phyloP scores from a whole-genome alignment of 2,797 vertebrate genomes.

The Siniperca obscura region DNA sequence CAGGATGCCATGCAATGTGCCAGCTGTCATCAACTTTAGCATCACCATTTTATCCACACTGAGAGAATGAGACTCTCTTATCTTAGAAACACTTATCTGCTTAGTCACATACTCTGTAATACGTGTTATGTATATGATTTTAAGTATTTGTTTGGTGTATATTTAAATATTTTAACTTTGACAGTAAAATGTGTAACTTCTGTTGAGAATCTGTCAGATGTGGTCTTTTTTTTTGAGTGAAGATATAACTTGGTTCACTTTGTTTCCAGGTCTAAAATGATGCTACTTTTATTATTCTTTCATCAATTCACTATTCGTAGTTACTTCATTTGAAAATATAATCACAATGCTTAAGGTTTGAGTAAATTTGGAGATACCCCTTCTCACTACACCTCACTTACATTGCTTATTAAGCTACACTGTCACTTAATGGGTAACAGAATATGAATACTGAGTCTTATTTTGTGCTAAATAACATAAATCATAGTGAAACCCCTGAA shows the following conservation, averaged over 20 bases:
- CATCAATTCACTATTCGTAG: background rate
- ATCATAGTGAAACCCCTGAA: background rate
- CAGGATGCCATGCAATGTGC: slow-evolving; percentile 13
- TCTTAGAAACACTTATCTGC: background rate
- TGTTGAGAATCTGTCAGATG: background rate
- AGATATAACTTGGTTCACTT: background rate
- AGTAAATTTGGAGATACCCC: background rate
- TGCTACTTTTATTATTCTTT: background rate
- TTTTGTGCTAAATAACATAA: background rate
- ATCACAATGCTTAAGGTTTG: background rate
- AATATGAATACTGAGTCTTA: slow-evolving; percentile 9
- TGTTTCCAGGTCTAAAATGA: background rate
- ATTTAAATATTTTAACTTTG: background rate
- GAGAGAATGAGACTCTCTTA: background rate
- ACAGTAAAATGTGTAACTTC: background rate
- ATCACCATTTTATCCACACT: background rate
- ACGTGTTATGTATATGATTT: slow-evolving; percentile 21
- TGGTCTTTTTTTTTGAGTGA: background rate
- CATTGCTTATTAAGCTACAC: background rate
- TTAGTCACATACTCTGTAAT: slow-evolving; percentile 3
- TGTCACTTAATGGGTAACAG: background rate
- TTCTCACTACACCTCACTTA: background rate
- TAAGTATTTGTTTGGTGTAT: slow-evolving; percentile 16
- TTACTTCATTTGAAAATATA: background rate
- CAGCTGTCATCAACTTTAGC: slow-evolving; percentile 19